phyloP scores from a whole-genome alignment of 2,113 vertebrate species.

The Aegithalos caudatus region DNA sequence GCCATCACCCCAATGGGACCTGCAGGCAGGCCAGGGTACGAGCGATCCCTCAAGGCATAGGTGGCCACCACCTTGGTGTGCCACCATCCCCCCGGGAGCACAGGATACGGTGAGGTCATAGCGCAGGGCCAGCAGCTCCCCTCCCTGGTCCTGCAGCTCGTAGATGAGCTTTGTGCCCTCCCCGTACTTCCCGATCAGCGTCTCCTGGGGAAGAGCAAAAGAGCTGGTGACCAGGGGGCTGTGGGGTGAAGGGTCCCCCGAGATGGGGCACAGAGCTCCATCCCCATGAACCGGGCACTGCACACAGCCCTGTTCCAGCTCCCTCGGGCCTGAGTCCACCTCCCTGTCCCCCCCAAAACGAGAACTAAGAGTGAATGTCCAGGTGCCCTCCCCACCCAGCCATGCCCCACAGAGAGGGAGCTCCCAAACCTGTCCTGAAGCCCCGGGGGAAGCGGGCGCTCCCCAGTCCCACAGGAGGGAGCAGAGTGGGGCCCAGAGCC shows the following conservation, averaged over 20 bases:
- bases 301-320: too few species aligned
- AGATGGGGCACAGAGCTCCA: fast-evolving
- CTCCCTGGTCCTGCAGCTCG: constrained; percentile 95
- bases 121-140: constrained; percentile 91
- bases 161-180: constrained; percentile 90
- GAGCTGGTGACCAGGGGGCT: not conserved
- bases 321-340: fast-evolving
- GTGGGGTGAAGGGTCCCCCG: too few species aligned
- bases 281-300: fast-evolving
- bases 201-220: constrained; percentile 74
- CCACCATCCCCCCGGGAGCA: fast-evolving
- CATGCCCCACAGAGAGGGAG: not conserved
- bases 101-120: constrained; percentile 99
- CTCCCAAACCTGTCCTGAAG: not conserved
- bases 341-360: fast-evolving
- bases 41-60: fast-evolving
- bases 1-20: fast-evolving
- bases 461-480: not conserved
- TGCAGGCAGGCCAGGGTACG: not conserved
- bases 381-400: not conserved
- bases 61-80: fast-evolving
- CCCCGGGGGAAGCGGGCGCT: fast-evolving
- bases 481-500: not conserved
- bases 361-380: not conserved
- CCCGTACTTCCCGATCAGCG: constrained; percentile 85